Evolutionary conservation across 2,888 invertebrate species (phyloP), one percentile per base, ranked within the genome.

Genomic region (Oasisia sp.): DNA sequence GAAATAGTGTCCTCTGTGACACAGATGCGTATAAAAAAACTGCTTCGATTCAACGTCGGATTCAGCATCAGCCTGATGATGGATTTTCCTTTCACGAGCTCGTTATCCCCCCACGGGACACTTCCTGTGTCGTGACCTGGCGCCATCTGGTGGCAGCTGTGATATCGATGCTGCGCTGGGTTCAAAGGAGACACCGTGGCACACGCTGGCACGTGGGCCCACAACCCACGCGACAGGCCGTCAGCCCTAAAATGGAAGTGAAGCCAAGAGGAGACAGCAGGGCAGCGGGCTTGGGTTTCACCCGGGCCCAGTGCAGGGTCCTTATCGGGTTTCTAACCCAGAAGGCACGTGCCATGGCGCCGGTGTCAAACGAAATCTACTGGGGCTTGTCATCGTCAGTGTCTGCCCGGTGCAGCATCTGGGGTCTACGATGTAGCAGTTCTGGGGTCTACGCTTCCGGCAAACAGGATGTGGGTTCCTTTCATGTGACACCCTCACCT

Each of bases 311-410:
- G 74, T 19, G 7, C 27, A n/a, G 74, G 74, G 19, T 19, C n/a
- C 19, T 74, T 74, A 74, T 74, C 74, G 74, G 74, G 74, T 74
- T 74, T 74, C 74, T 74, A 74, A 74, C 74, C 74, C 74, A 74
- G 74, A 74, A 50, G 74, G 74, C 74, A 27, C 74, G 74, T 74
- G 74, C 74, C 74, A 74, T 7, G 74, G 74, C 74, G 74, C 74
- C 74, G n/a, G 74, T 74, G 74, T 74, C 74, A 74, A 74, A 74
- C 74, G 74, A 74, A 74, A 74, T 74, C 74, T 74, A 74, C 74
- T 19, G 74, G 74, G 7, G 74, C 74, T 19, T 74, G 74, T 74
- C 74, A 74, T 74, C 74, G 7, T 27, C 7, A 74, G 5, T 74
- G 74, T 74, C 74, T 74, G 74, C 74, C 0, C 27, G 5, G 27